Percentiles rank a stretch among this genome's conserved stretches.
phyloP scores from a whole-genome alignment of 1,140 invertebrate genomes.

The Catajapyx aquilonaris region DNA sequence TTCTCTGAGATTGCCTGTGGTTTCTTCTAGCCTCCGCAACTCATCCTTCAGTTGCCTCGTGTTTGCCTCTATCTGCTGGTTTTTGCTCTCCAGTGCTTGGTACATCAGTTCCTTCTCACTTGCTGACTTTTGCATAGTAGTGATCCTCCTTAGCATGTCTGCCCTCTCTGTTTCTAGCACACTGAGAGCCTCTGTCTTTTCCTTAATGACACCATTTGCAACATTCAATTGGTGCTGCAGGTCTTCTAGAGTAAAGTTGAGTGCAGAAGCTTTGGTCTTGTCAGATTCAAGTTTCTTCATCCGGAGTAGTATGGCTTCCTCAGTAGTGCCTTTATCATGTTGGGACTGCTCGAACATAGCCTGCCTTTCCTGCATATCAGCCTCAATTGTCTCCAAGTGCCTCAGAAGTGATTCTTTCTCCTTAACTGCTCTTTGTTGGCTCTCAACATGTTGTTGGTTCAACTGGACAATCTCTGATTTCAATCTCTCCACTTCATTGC shows the following conservation, averaged over 20 bases:
- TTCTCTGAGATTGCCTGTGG: constrained; percentile 19
- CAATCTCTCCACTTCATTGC: constrained; percentile 19
- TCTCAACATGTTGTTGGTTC: constrained; percentile 18
- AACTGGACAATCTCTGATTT: constrained; percentile 19
- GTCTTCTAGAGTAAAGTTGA: constrained; percentile 17
- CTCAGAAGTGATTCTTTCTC: constrained; percentile 24
- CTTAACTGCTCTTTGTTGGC: constrained; percentile 18
- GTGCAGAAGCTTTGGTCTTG: constrained; percentile 13
- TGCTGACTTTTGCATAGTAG: constrained; percentile 19
- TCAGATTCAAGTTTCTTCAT: constrained; percentile 21
- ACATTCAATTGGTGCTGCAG: constrained; percentile 19
- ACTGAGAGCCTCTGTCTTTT: constrained; percentile 17
- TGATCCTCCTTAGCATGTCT: constrained; percentile 19
- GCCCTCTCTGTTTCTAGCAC: constrained; percentile 20
- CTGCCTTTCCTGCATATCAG: constrained; percentile 25
- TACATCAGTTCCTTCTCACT: constrained; percentile 20
- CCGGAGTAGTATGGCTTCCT: constrained; percentile 18
- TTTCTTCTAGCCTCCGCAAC: constrained; percentile 16
- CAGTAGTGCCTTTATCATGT: constrained; percentile 18
- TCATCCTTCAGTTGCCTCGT: constrained; percentile 17
- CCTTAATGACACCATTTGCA: constrained; percentile 17
- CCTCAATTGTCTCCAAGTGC: constrained; percentile 24
- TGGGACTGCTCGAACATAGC: constrained; percentile 22
- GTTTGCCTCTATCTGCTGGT: constrained; percentile 18
- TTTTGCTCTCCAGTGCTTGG: constrained; percentile 18